Percentiles rank a stretch among this genome's conserved stretches.
Conservation (phyloP, 1,140 invertebrate species). For the Scaptomyza graminum region DNA sequence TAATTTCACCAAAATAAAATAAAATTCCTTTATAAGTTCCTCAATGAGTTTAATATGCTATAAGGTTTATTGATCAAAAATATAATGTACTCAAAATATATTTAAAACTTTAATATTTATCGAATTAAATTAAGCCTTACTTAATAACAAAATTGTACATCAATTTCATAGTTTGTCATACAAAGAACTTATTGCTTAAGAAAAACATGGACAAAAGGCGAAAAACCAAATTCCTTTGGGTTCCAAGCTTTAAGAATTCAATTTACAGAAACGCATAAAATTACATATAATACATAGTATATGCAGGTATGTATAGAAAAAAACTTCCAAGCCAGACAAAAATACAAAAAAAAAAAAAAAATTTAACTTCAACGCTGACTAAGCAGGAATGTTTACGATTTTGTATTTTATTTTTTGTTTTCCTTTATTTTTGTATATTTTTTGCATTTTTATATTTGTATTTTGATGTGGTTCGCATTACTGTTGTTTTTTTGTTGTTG, state of each 20-base stretch:
- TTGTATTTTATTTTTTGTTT: no score
- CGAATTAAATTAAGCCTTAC: no score
- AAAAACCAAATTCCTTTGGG: background rate
- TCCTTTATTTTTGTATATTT: slow-evolving; percentile 20
- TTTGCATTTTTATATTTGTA: slow-evolving; percentile 33
- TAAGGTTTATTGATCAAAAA: no score
- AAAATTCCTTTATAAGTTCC: no score
- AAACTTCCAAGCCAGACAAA: slow-evolving; percentile 46
- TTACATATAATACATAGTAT: slow-evolving; percentile 3
- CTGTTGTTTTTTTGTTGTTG: slow-evolving; percentile 32
- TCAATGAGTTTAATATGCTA: no score
- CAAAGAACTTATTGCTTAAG: background rate
- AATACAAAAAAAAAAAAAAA: no score
- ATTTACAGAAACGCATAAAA: background rate
- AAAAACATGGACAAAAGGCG: background rate
- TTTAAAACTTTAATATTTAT: no score
- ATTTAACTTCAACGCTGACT: slow-evolving; percentile 53
- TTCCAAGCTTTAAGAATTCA: slow-evolving; percentile 8
- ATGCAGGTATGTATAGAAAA: background rate
- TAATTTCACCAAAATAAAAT: no score
- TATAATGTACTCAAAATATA: no score
- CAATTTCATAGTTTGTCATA: no score
- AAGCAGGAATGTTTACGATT: slow-evolving; percentile 67
- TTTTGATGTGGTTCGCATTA: slow-evolving; percentile 63
- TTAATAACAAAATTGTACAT: no score